Conservation (phyloP, 2,113 vertebrate genomes). For the Chascanopsetta lugubris region DNA sequence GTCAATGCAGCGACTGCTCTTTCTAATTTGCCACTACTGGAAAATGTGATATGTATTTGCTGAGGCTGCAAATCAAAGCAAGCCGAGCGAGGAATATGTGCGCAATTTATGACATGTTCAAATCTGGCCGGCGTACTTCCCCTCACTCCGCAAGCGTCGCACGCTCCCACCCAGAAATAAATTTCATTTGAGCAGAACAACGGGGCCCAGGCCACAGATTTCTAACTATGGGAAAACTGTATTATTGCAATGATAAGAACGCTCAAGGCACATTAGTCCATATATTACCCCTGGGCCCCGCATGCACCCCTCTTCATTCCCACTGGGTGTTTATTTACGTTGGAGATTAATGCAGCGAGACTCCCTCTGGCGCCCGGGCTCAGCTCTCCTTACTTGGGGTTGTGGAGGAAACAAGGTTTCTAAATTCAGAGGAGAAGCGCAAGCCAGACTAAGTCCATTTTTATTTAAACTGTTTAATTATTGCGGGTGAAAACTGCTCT, state of each 20-base stretch:
- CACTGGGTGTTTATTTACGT: conserved; percentile 69
- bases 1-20: conserved; percentile 57
- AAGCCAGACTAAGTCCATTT: conserved; percentile 6
- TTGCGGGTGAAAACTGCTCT: conserved; percentile 1
- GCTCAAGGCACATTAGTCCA: conserved; percentile 24
- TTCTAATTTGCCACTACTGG: conserved; percentile 45
- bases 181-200: conserved; percentile 50
- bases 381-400: conserved; percentile 34
- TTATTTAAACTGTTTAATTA: conserved; percentile 33
- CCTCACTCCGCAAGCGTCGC: conserved; percentile 22
- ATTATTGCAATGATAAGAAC: conserved; percentile 68
- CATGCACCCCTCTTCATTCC: conserved; percentile 4
- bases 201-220: conserved; percentile 20
- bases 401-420: conserved; percentile 29
- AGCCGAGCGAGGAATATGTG: conserved; percentile 58
- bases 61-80: conserved; percentile 66
- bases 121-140: conserved; percentile 42
- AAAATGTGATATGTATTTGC: conserved; percentile 54
- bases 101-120: conserved; percentile 72
- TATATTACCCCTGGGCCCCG: too few species aligned
- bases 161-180: conserved; percentile 53
- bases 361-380: conserved; percentile 27
- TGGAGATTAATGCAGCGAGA: conserved; percentile 49
- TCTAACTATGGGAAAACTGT: conserved; percentile 60
- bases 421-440: conserved; percentile 22